Evolutionary conservation across 2,797 vertebrate species (phyloP), one percentile per base, ranked within the genome.

Genomic region (Taenioides sp.): DNA sequence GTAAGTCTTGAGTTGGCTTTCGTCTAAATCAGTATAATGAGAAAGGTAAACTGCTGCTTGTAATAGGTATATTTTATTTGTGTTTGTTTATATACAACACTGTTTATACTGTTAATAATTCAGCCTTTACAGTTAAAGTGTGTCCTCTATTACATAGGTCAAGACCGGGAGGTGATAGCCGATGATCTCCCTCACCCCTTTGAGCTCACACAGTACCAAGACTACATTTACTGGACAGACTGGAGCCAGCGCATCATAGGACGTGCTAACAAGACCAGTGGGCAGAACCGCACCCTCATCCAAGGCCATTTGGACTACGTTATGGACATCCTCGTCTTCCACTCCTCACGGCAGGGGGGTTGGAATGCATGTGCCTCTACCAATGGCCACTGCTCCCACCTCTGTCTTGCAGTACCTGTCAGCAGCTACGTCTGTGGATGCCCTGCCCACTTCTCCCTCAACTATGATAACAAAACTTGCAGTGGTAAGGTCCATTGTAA

Each of bases 201-300:
- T 1, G 98, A 97, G 27, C 91, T 99, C 76, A 99, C 98, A 55
- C 98, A 99, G 85, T 99, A 98, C 88, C 97, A 98, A 88, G 98
- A 99, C 91, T 98, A 98, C 87, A 99, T 99, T 88, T 99, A 99
- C 90, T 99, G 98, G 98, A 99, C 98, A 0, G 98, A 99, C 89
- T 99, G 97, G 97, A 98, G 96, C 90, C 96, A 96, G 77, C 96
- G 97, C 80, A 99, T 97, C 93, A 99, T 99, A n/a, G 98, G 98
- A 59, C 94, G 98, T 0, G 98, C 97, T 89, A 98, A 99, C 92
- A 99, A 99, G 91, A 97, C 96, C 69, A 98, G 96, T 0, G 97
- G 98, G 6, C 96, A 97, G 92, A 99, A 99, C 93, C 93, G 97
- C 73, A 99, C 97, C 0, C 83, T 99, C 73, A 98, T 99, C 88